Base-by-base conservation (phyloP, 2,113 vertebrate genomes). In the Melanerpes formicivorus region DNA sequence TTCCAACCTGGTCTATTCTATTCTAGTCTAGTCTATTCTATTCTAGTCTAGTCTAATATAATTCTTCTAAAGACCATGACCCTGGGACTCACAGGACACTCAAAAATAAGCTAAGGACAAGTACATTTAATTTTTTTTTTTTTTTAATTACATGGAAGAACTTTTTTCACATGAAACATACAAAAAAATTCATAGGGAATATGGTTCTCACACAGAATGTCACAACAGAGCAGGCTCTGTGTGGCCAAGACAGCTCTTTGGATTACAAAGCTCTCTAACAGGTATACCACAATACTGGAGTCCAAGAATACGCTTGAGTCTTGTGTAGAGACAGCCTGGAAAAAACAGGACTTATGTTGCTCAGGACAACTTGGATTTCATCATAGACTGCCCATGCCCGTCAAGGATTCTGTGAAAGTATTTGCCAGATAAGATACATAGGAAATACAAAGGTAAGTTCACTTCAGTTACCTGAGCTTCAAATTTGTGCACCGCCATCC, bases 401-500 rank as follows among this genome's bases (percentile, higher is more conserved):
- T 11, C 4, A 27, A 69, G 11, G 9, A 40, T 44, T 30, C 8
- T 54, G 5, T 48, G 58, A 19, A 69, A 19, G 27, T 27, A 32
- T 4, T 69, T 72, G 4, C 9, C 67, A 69, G 14, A 6, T 64
- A 34, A 73, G 78, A 64, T 63, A 16, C 14, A 25, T 3, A 64
- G 25, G 23, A 74, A 70, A 64, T 59, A 32, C 3, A 9, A 66
- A 67, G 16, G 6, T 65, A 72, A 4, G 4, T 34, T 76, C 29
- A 3, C 25, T 90, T 75, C 16, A 8, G 30, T 65, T 63, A 16
- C 52, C 18, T 69, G 32, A 58, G 27, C 5, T 72, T 42, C 22
- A 56, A 71, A 0, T 26, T 6, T n/a, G 18, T 14, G 2, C 1
- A 1, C 23, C 17, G 67, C 37, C 71, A 14, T 18, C 14, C 32